These are phyloP conservation scores for Tenthredo scrophulariae DNA, from an alignment of 2,888 invertebrate genomes.

Conservation along the genomic window DNA sequence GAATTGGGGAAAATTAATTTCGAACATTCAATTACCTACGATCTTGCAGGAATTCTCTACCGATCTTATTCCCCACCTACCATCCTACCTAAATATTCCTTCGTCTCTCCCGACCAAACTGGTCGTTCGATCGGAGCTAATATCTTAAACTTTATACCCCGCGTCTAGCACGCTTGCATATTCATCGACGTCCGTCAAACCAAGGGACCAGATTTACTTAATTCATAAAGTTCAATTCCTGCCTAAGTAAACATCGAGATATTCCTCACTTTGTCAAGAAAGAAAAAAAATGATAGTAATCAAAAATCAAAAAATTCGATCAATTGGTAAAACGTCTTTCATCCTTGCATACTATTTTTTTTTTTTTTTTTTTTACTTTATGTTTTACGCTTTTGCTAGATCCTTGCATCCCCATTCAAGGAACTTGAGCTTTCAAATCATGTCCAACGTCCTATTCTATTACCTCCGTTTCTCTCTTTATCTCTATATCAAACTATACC, in stretches of 20 bases:
- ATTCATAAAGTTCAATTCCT: slow-evolving; percentile 34
- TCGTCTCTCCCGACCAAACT: not conserved
- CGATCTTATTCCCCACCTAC: not conserved
- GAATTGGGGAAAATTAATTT: slow-evolving; percentile 52
- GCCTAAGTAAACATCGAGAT: not conserved
- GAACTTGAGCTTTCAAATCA: not conserved
- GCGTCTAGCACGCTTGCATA: slow-evolving; percentile 1
- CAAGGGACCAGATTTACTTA: slow-evolving; percentile 28
- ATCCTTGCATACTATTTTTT: not conserved
- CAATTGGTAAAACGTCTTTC: too few species aligned
- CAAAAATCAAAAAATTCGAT: too few species aligned
- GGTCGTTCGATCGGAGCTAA: slow-evolving; percentile 28
- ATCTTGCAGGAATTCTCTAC: slow-evolving; percentile 28
- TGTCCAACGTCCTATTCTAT: not conserved
- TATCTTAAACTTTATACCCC: slow-evolving; percentile 30
- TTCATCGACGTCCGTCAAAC: slow-evolving; percentile 38
- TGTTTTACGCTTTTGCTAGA: not conserved
- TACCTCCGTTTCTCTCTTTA: not conserved
- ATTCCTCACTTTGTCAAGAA: not conserved
- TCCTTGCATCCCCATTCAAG: not conserved
- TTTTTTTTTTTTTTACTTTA: not conserved
- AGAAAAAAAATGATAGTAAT: not conserved
- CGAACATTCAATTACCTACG: slow-evolving; percentile 48
- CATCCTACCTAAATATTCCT: slow-evolving; percentile 31
- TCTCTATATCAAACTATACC: not conserved